Evolutionary conservation across 2,888 invertebrate genomes (phyloP).

Genomic region (Eupithecia abbreviata): DNA sequence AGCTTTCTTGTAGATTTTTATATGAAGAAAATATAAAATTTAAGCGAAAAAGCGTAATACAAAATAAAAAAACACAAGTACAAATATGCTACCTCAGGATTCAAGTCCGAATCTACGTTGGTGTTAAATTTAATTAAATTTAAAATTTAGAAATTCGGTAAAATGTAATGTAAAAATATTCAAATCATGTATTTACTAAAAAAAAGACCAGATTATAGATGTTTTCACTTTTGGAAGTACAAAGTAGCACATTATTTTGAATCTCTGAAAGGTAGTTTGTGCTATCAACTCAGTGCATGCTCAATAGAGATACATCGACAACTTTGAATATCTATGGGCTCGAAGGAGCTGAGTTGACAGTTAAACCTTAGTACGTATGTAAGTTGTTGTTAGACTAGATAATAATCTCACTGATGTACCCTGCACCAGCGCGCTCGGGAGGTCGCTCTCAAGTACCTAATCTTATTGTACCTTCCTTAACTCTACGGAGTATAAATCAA

Average conservation of each 20-base stretch:
- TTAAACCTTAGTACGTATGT: conserved; percentile 58
- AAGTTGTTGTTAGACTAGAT: conserved; percentile 80
- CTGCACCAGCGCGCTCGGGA: conserved; percentile 63
- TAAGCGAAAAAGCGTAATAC: conserved; percentile 70
- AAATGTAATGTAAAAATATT: conserved; percentile 16
- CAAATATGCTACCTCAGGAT: conserved; percentile 84
- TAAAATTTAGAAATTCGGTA: conserved; percentile 14
- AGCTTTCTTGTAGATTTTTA: conserved; percentile 82
- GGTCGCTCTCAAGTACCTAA: conserved; percentile 72
- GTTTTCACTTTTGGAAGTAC: conserved; percentile 24
- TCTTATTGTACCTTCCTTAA: conserved; percentile 82
- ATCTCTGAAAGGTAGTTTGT: conserved; percentile 81
- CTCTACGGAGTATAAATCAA: conserved; percentile 82
- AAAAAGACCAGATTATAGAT: conserved; percentile 21
- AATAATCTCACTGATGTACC: conserved; percentile 82
- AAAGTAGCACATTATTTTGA: conserved; percentile 65
- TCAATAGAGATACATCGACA: conserved; percentile 62
- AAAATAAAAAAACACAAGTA: conserved; percentile 75
- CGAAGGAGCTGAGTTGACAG: conserved; percentile 65
- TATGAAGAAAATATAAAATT: conserved; percentile 75
- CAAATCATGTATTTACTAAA: conserved; percentile 3
- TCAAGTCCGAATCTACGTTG: conserved; percentile 63
- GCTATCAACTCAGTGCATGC: conserved; percentile 69
- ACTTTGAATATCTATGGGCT: conserved; percentile 50
- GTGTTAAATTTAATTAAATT: conserved; percentile 39